A percentile compares a stretch with the other conserved stretches of the same genome.
Evolutionary conservation across 2,888 invertebrate species (phyloP).

Genomic region (Mycogona germanica): DNA sequence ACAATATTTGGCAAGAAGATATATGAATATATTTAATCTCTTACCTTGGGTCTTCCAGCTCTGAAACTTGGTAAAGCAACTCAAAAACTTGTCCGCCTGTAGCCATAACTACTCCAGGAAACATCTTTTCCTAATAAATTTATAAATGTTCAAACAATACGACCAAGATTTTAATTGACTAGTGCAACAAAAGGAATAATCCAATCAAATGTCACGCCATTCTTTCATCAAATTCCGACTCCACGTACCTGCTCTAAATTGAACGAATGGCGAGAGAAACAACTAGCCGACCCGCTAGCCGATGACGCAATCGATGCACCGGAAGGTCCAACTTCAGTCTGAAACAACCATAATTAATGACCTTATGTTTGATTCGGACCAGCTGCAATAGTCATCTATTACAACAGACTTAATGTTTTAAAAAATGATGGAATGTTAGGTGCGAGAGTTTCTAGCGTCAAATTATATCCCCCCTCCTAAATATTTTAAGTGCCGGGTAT

Average conservation of each 20-base stretch:
- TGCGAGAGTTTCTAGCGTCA: no score
- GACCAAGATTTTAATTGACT: neutral
- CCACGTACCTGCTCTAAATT: slow-evolving; percentile 30
- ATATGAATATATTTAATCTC: slow-evolving; percentile 16
- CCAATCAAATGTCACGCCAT: no score
- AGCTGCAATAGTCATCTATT: neutral
- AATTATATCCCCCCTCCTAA: no score
- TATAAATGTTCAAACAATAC: neutral
- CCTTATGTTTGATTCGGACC: no score
- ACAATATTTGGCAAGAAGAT: no score
- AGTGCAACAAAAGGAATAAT: no score
- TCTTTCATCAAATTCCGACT: neutral
- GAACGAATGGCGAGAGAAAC: slow-evolving; percentile 25
- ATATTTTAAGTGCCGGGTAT: no score
- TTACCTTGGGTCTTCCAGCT: slow-evolving; percentile 36
- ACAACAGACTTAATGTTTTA: neutral
- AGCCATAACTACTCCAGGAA: slow-evolving; percentile 41
- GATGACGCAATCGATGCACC: slow-evolving; percentile 6
- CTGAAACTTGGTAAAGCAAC: slow-evolving; percentile 38
- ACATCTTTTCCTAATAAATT: slow-evolving; percentile 32
- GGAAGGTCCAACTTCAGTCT: slow-evolving; percentile 12
- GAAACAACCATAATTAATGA: no score
- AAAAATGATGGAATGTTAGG: neutral
- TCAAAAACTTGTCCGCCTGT: slow-evolving; percentile 37
- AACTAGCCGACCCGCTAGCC: slow-evolving; percentile 6